A percentile compares a stretch with the other conserved stretches of the same genome.
phyloP scores from a whole-genome alignment of 2,888 invertebrate species.

The Eucera pruinosa region DNA sequence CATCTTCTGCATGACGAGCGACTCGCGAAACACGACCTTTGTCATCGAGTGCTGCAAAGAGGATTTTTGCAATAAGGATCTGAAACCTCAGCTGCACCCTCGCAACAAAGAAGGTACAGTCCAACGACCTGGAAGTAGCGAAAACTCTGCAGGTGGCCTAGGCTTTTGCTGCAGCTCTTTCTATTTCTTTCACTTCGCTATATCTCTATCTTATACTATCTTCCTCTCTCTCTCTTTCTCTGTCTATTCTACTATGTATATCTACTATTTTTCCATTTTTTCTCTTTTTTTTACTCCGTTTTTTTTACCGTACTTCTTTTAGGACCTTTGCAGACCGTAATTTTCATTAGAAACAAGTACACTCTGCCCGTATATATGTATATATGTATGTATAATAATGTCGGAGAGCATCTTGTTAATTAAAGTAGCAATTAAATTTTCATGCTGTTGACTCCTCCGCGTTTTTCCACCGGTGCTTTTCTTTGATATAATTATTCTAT shows the following conservation, averaged over 20 bases:
- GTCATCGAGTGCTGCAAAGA: slow-evolving; percentile 93
- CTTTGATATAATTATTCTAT: slow-evolving; percentile 27
- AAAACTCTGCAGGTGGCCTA: slow-evolving; percentile 75
- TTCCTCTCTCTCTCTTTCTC: not conserved
- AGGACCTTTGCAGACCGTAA: slow-evolving; percentile 1
- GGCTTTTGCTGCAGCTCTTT: slow-evolving; percentile 67
- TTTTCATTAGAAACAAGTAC: slow-evolving; percentile 6
- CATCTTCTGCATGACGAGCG: slow-evolving; percentile 92
- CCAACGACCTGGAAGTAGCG: slow-evolving; percentile 72
- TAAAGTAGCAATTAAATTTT: slow-evolving; percentile 48
- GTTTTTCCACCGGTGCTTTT: slow-evolving; percentile 20
- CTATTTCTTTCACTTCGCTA: slow-evolving; percentile 26
- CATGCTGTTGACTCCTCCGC: slow-evolving; percentile 28
- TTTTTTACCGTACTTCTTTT: not conserved
- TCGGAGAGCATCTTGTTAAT: slow-evolving; percentile 40
- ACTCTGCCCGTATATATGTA: not conserved
- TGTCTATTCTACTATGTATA: not conserved
- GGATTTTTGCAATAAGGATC: slow-evolving; percentile 91
- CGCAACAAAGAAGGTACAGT: slow-evolving; percentile 88
- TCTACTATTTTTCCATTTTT: not conserved
- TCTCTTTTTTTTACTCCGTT: not conserved
- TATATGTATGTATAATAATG: not conserved
- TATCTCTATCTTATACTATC: slow-evolving; percentile 17
- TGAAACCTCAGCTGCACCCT: slow-evolving; percentile 89
- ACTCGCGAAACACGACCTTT: slow-evolving; percentile 90